Conservation (phyloP, 2,888 invertebrate genomes). For the Bugula neritina region DNA sequence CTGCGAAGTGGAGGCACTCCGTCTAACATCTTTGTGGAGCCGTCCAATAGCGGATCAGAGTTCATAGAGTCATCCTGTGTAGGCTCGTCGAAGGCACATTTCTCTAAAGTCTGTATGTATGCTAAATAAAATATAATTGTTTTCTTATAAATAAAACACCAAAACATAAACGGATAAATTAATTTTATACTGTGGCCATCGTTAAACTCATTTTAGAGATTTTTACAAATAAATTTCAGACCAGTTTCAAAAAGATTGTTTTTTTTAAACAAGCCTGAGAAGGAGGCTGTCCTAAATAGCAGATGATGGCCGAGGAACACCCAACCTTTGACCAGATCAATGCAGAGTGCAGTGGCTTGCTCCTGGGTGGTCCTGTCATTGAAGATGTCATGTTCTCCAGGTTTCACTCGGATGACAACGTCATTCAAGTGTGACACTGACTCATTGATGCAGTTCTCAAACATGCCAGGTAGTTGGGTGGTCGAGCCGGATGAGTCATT, state of each 20-base stretch:
- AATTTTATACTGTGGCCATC: no score
- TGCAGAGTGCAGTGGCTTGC: conserved; percentile 48
- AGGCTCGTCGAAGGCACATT: conserved; percentile 14
- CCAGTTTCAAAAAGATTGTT: no score
- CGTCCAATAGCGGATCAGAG: neutral
- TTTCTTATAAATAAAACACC: neutral
- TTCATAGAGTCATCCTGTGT: neutral
- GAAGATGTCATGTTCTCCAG: conserved; percentile 60
- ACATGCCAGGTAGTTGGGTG: conserved; percentile 70
- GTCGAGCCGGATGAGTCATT: conserved; percentile 78
- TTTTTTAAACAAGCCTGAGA: no score
- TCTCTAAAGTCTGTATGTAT: conserved; percentile 20
- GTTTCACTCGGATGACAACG: conserved; percentile 62
- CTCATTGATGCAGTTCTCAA: conserved; percentile 69
- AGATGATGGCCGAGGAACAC: no score
- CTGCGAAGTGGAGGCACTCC: conserved; percentile 35
- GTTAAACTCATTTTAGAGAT: no score
- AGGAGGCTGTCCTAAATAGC: no score
- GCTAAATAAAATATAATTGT: neutral
- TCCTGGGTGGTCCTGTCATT: conserved; percentile 49
- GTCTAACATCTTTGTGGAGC: conserved; percentile 5
- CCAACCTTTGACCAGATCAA: conserved; percentile 29
- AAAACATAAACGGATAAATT: no score
- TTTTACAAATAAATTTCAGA: no score
- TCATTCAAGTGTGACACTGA: conserved; percentile 59